A percentile compares a stretch with the other conserved stretches of the same genome.
Evolutionary conservation across 1,140 invertebrate genomes (phyloP).

Genomic region (Mactra quadrangularis): DNA sequence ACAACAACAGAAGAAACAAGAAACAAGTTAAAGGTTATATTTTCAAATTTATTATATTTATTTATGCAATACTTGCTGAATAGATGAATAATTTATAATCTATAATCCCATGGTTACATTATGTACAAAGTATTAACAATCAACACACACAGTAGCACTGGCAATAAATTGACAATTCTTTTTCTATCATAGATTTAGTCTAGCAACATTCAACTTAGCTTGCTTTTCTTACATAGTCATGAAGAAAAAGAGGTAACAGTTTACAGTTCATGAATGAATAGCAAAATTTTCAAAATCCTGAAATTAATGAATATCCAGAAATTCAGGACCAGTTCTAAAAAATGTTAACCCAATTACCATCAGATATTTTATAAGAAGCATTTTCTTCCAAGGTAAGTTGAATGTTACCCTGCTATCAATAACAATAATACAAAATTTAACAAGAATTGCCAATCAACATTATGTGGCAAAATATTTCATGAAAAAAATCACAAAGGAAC

Average conservation of each 20-base stretch:
- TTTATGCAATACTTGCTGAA: conserved; percentile 61
- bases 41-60: conserved; percentile 38
- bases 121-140: conserved; percentile 55
- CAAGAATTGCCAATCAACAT: no score
- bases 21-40: background rate
- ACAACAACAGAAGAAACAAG: background rate
- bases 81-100: conserved; percentile 61
- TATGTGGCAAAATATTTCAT: no score
- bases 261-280: background rate
- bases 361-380: no score
- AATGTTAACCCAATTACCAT: no score
- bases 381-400: no score
- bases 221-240: background rate
- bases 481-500: no score
- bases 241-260: background rate
- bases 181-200: background rate
- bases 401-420: no score
- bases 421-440: no score
- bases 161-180: background rate
- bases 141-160: background rate
- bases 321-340: no score
- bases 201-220: background rate
- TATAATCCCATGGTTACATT: conserved; percentile 52
- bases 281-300: background rate
- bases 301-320: no score